Evolutionary conservation across 2,113 vertebrate species (phyloP).

Genomic region (Sorex araneus): DNA sequence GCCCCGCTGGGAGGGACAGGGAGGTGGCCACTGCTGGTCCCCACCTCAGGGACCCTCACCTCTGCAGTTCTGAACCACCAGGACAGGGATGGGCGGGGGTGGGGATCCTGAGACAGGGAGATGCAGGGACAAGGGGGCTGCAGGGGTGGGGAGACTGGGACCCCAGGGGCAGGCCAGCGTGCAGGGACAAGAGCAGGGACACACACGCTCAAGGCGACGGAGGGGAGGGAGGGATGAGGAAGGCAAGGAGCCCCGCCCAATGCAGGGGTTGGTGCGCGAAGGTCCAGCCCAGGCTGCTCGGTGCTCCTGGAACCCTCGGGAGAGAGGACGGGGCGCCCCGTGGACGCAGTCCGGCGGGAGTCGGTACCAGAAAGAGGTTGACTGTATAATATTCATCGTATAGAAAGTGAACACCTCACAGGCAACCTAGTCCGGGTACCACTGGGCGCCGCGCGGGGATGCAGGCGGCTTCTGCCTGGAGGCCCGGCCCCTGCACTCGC

Average conservation of each 20-base stretch:
- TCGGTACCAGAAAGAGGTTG: conserved; percentile 66
- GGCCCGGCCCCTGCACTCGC: not conserved
- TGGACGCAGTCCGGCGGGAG: not conserved
- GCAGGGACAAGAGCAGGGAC: no score
- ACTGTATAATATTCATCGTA: conserved; percentile 76
- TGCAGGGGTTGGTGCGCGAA: not conserved
- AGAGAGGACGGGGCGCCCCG: no score
- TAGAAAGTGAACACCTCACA: conserved; percentile 76
- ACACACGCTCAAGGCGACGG: no score
- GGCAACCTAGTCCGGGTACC: conserved; percentile 66
- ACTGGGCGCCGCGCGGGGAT: not conserved
- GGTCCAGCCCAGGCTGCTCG: not conserved
- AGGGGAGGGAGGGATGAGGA: no score
- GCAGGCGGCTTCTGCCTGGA: not conserved
- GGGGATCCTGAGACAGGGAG: no score
- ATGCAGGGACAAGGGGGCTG: no score
- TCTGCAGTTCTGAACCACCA: no score
- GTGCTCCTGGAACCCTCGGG: not conserved
- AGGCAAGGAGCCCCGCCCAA: no score
- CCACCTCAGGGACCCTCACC: no score
- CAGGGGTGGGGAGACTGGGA: no score
- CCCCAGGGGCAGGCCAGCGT: no score
- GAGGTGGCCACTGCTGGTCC: not conserved
- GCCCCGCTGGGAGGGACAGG: not conserved
- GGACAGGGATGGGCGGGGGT: no score